Conservation (phyloP, 92 coral and sea anemone genomes). For the Parazoanthus atlanticus region DNA sequence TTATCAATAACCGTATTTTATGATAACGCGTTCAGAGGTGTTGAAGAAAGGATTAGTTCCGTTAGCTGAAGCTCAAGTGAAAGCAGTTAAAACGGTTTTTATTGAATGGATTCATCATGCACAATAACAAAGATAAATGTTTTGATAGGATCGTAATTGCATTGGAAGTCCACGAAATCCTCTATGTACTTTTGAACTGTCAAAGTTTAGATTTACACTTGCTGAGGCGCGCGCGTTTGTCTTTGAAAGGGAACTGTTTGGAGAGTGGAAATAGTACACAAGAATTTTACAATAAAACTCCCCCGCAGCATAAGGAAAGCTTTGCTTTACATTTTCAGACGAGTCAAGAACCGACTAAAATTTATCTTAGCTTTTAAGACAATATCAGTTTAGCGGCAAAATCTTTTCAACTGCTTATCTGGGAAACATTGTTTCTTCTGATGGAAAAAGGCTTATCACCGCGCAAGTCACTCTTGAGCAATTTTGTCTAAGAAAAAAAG, state of each 20-base stretch:
- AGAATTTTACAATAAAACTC: neutral
- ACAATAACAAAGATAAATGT: constrained; percentile 20
- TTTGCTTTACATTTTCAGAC: neutral
- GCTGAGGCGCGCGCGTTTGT: neutral
- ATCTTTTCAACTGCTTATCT: neutral
- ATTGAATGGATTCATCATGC: neutral
- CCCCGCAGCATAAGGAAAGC: neutral
- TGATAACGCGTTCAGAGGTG: neutral
- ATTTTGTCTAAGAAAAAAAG: neutral
- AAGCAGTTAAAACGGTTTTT: neutral
- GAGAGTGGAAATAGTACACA: neutral
- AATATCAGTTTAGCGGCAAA: neutral
- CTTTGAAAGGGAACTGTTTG: constrained; percentile 6
- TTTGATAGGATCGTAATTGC: constrained; percentile 28
- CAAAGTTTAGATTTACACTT: constrained; percentile 6
- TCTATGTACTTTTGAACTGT: constrained; percentile 27
- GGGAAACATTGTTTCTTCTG: neutral
- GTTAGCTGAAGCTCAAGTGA: neutral
- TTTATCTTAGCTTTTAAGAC: neutral
- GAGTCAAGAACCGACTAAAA: neutral
- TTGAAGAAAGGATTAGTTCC: neutral
- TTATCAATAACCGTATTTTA: neutral
- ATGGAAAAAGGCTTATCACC: neutral
- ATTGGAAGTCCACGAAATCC: constrained; percentile 15
- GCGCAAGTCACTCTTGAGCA: neutral